Conservation (phyloP, 2,113 vertebrate species). For the Xenus cinereus region DNA sequence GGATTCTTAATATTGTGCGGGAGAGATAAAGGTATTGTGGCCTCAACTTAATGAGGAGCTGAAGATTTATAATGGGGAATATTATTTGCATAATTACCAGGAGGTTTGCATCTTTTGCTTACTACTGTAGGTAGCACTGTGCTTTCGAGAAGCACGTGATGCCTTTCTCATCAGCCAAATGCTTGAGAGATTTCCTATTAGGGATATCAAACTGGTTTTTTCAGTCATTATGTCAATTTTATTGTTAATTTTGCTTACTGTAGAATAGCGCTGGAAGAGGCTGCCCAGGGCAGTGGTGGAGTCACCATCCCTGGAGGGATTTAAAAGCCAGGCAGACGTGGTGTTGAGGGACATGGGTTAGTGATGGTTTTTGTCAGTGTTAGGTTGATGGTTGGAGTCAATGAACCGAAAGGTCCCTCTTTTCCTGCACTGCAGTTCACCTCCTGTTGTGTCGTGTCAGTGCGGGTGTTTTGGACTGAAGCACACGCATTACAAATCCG, state of each 20-base stretch:
- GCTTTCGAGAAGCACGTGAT: background rate
- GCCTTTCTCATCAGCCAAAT: background rate
- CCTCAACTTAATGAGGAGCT: background rate
- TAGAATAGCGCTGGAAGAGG: background rate
- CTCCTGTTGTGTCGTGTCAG: background rate
- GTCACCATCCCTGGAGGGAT: too few relatives aligned
- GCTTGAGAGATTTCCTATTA: background rate
- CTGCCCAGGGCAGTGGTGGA: too few relatives aligned
- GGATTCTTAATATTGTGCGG: background rate
- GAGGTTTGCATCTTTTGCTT: background rate
- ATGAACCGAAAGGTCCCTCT: too few relatives aligned
- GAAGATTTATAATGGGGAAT: background rate
- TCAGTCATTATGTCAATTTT: slow-evolving; percentile 5
- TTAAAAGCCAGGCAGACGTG: too few relatives aligned
- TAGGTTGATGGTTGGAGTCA: too few relatives aligned
- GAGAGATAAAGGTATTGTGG: background rate
- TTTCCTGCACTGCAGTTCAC: background rate
- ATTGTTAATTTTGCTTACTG: background rate
- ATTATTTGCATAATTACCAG: background rate
- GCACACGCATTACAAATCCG: rapidly evolving
- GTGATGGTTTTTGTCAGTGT: too few relatives aligned
- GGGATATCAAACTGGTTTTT: background rate
- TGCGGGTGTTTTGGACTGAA: background rate
- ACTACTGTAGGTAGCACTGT: background rate
- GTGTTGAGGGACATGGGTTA: too few relatives aligned